Percentiles rank a stretch among this genome's conserved stretches.
phyloP scores from a whole-genome alignment of 2,113 vertebrate species.

The Perca fluviatilis region DNA sequence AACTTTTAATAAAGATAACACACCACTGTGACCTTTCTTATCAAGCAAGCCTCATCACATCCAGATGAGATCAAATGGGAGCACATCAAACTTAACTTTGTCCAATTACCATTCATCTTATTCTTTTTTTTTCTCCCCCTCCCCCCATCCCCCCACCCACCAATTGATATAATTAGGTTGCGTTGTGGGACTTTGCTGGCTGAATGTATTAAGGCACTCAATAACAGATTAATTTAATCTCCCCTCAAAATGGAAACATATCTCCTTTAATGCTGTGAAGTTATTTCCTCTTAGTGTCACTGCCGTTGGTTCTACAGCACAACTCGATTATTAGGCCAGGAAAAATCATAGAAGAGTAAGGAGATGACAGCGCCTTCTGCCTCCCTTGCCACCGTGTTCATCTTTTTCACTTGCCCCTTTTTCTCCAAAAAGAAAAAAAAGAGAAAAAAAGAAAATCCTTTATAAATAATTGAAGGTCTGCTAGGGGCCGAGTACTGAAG shows the following conservation, averaged over 20 bases:
- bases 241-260: constrained; percentile 62
- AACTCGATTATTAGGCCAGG: constrained; percentile 43
- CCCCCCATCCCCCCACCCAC: background rate
- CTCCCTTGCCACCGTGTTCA: constrained; percentile 3
- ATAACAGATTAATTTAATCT: constrained; percentile 78
- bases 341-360: constrained; percentile 16
- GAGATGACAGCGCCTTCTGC: background rate
- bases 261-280: constrained; percentile 66
- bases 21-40: constrained; percentile 48
- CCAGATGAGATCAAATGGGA: constrained; percentile 43
- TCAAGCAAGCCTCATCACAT: constrained; percentile 40
- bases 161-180: constrained; percentile 71
- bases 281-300: constrained; percentile 65
- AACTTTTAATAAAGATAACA: constrained; percentile 67
- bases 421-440: background rate
- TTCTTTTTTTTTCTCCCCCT: background rate
- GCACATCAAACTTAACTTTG: constrained; percentile 53
- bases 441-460: constrained; percentile 14
- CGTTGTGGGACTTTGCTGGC: constrained; percentile 52
- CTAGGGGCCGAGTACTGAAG: constrained; percentile 32
- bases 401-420: background rate
- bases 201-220: constrained; percentile 69
- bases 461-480: constrained; percentile 61
- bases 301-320: constrained; percentile 21
- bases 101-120: constrained; percentile 54